Evolutionary conservation across 2,797 vertebrate species (phyloP).

Genomic region (Aphelocoma californica): DNA sequence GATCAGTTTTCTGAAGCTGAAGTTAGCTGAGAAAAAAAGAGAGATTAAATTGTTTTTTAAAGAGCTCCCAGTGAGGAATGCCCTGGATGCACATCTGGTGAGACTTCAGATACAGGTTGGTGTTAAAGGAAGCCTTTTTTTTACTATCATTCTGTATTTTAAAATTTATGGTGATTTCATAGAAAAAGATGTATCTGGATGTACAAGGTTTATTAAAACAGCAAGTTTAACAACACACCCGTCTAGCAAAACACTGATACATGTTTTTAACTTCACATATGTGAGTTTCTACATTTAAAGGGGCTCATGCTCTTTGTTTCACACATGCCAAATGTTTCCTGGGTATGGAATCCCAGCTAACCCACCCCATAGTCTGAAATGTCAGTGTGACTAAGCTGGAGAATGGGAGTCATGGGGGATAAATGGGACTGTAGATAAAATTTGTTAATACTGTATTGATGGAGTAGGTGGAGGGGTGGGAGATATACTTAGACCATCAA

Average conservation of each 20-base stretch:
- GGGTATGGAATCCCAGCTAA: neutral
- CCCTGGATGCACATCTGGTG: constrained; percentile 77
- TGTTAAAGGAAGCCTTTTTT: neutral
- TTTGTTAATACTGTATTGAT: constrained; percentile 20
- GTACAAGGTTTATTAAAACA: neutral
- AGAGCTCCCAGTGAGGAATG: constrained; percentile 70
- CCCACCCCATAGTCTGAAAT: neutral
- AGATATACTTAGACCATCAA: constrained; percentile 12
- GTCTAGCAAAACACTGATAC: neutral
- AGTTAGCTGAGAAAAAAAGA: constrained; percentile 80
- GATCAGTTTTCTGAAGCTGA: constrained; percentile 77
- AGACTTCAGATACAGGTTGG: constrained; percentile 85
- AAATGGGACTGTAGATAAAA: constrained; percentile 18
- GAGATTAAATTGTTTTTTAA: constrained; percentile 76
- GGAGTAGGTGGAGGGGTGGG: constrained; percentile 38
- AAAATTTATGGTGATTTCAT: neutral
- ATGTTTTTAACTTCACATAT: neutral
- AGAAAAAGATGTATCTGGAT: neutral
- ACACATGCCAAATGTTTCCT: neutral
- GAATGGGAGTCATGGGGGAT: constrained; percentile 28
- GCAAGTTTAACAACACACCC: neutral
- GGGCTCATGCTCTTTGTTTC: neutral
- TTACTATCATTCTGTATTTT: neutral
- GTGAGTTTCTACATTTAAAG: neutral
- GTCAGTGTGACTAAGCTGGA: constrained; percentile 46